Evolutionary conservation across 1,140 invertebrate genomes (phyloP).

Genomic region (Pygmarrhopalites habei): DNA sequence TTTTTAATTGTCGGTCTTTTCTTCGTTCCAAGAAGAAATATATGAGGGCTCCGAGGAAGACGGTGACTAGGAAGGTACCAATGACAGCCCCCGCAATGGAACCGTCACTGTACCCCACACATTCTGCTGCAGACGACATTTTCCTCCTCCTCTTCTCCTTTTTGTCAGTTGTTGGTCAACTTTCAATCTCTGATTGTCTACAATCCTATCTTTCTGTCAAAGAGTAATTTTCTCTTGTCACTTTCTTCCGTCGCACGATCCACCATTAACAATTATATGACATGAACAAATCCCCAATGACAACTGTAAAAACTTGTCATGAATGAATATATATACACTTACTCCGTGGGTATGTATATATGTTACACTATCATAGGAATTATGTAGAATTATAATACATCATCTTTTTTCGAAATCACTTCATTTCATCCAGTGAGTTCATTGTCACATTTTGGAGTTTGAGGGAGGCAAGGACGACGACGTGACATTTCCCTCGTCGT

Average conservation of each 20-base stretch:
- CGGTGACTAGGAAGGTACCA: constrained; percentile 50
- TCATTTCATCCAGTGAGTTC: too few relatives aligned
- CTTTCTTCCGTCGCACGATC: not conserved
- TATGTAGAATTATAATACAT: too few relatives aligned
- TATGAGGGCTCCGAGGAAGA: constrained; percentile 45
- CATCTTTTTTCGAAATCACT: too few relatives aligned
- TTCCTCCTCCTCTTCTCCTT: constrained; percentile 3
- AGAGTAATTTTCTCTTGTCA: too few relatives aligned
- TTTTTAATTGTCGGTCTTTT: constrained; percentile 22
- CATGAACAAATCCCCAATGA: not conserved
- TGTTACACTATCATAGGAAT: too few relatives aligned
- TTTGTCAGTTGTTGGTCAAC: constrained; percentile 8
- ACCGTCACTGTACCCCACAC: constrained; percentile 43
- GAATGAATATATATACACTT: too few relatives aligned
- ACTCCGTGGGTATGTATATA: too few relatives aligned
- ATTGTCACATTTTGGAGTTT: too few relatives aligned
- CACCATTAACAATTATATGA: not conserved
- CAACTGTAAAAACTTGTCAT: not conserved
- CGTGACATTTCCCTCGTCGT: too few relatives aligned
- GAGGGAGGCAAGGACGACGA: too few relatives aligned
- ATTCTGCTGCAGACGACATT: constrained; percentile 11
- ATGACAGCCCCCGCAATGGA: constrained; percentile 52
- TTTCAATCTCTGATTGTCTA: not conserved
- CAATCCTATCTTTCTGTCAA: too few relatives aligned
- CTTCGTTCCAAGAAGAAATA: constrained; percentile 45